Evolutionary conservation across 2,113 vertebrate species (phyloP).

Genomic region (Acanthisitta chloris): DNA sequence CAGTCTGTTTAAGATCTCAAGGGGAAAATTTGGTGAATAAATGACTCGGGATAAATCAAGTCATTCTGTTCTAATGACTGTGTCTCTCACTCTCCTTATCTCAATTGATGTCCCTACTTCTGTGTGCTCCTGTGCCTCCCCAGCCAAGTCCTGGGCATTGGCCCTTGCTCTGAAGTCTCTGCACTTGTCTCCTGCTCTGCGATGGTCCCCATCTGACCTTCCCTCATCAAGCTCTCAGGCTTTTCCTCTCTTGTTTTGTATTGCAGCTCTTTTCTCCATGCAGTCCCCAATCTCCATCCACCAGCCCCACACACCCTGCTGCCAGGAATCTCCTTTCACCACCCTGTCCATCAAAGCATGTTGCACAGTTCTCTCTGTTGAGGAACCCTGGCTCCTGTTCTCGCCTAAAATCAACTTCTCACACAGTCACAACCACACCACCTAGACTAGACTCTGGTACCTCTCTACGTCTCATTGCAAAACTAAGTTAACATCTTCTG

Average conservation of each 20-base stretch:
- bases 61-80: conserved; percentile 5
- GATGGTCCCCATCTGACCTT: neutral
- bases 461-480: neutral
- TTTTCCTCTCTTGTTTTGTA: neutral
- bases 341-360: neutral
- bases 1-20: conserved; percentile 19
- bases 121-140: neutral
- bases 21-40: conserved; percentile 40
- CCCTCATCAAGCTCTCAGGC: neutral
- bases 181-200: neutral
- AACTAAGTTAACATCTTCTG: neutral
- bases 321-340: neutral
- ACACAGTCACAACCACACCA: too few relatives aligned
- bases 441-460: neutral
- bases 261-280: neutral
- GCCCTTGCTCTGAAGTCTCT: neutral
- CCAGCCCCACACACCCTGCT: neutral
- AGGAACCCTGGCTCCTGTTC: neutral
- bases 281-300: neutral
- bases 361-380: neutral
- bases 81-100: conserved; percentile 18
- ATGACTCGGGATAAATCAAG: conserved; percentile 34
- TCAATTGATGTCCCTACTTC: neutral
- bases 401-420: neutral
- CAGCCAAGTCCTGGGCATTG: neutral